phyloP scores from a whole-genome alignment of 2,113 vertebrate species.

The Serilophus lunatus region DNA sequence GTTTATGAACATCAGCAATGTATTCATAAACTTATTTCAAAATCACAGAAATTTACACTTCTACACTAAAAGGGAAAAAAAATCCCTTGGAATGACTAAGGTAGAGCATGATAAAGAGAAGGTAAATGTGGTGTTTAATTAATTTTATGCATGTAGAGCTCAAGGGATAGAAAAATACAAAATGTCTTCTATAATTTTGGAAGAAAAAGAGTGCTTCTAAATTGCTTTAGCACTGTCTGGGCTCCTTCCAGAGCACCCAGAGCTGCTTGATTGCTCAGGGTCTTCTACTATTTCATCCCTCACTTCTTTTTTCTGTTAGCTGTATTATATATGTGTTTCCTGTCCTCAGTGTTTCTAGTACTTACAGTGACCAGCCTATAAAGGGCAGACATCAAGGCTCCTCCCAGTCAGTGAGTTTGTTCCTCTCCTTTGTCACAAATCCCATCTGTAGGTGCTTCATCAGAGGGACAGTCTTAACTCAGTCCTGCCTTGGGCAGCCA shows the following conservation, averaged over 20 bases:
- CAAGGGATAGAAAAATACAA: background rate
- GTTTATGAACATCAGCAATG: background rate
- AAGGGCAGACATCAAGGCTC: background rate
- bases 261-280: background rate
- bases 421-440: background rate
- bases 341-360: background rate
- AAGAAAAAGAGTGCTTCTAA: background rate
- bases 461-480: background rate
- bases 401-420: background rate
- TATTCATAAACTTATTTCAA: constrained; percentile 15
- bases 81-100: background rate
- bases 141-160: background rate
- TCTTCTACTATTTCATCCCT: background rate
- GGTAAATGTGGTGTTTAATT: background rate
- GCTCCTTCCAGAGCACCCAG: background rate
- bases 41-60: background rate
- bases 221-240: background rate
- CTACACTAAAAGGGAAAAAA: background rate
- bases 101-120: background rate
- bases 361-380: background rate
- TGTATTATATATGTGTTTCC: background rate
- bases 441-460: background rate
- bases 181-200: background rate
- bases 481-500: background rate
- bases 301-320: background rate